phyloP scores from a whole-genome alignment of 2,888 invertebrate species.

The Microctonus aethiopoides region DNA sequence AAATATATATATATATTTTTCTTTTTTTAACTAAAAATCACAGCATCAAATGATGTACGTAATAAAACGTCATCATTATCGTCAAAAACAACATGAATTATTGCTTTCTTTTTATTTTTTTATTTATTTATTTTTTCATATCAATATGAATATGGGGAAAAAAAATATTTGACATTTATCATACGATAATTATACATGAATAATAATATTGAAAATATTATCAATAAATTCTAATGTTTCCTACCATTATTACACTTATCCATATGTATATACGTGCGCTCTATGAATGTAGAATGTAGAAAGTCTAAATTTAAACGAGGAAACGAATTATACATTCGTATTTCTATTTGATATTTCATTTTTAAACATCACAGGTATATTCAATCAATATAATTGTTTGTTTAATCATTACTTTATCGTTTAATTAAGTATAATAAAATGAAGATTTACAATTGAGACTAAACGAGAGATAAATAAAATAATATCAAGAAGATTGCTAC shows the following conservation, averaged over 20 bases:
- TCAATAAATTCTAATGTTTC: slow-evolving; percentile 34
- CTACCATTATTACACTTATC: slow-evolving; percentile 57
- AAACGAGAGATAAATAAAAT: slow-evolving; percentile 38
- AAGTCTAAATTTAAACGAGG: not conserved
- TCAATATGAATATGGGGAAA: not conserved
- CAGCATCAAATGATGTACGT: not conserved
- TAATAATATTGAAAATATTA: slow-evolving; percentile 1
- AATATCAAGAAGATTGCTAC: slow-evolving; percentile 46
- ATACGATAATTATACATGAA: not conserved
- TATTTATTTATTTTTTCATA: no score
- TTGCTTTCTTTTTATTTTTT: no score
- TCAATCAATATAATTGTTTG: not conserved
- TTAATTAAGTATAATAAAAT: not conserved
- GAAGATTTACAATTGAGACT: slow-evolving; percentile 23
- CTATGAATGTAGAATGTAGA: slow-evolving; percentile 27
- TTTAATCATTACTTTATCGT: not conserved
- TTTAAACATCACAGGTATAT: not conserved
- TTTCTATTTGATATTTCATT: not conserved
- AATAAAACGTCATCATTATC: not conserved
- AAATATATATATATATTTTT: no score
- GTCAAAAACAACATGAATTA: not conserved
- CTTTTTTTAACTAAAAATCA: not conserved
- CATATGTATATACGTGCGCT: slow-evolving; percentile 56
- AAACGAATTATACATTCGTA: not conserved
- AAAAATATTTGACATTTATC: not conserved